phyloP scores from a whole-genome alignment of 2,113 vertebrate genomes.

The Crotalus horridus region DNA sequence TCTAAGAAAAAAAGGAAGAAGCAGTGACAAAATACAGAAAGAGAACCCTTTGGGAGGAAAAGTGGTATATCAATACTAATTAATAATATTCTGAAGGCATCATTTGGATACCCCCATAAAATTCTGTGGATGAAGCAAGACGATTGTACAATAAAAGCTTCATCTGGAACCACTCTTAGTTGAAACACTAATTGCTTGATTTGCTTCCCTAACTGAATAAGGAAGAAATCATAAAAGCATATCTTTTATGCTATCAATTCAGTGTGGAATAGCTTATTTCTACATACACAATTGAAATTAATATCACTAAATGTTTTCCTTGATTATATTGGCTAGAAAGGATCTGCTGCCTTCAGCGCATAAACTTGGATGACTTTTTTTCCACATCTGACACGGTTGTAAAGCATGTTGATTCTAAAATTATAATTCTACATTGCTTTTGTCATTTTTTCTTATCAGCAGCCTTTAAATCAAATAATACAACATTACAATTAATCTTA shows the following conservation, averaged over 20 bases:
- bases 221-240: constrained; percentile 26
- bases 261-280: constrained; percentile 48
- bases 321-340: constrained; percentile 62
- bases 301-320: constrained; percentile 59
- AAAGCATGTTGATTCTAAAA: constrained; percentile 71
- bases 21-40: not conserved
- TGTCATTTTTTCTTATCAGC: constrained; percentile 68
- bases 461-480: constrained; percentile 70
- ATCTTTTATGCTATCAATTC: constrained; percentile 29
- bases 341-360: constrained; percentile 61
- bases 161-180: not conserved
- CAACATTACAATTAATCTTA: constrained; percentile 69
- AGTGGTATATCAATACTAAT: not conserved
- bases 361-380: constrained; percentile 68
- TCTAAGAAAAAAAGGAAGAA: not conserved
- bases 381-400: constrained; percentile 65
- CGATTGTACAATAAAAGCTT: not conserved
- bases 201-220: not conserved
- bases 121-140: not conserved
- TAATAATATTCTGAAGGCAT: not conserved
- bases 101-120: not conserved
- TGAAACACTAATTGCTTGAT: not conserved
- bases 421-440: constrained; percentile 70
- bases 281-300: constrained; percentile 56
- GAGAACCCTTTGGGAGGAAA: not conserved